phyloP scores from a whole-genome alignment of 2,888 invertebrate genomes.

The Ashinkailepas kermadecensis region DNA sequence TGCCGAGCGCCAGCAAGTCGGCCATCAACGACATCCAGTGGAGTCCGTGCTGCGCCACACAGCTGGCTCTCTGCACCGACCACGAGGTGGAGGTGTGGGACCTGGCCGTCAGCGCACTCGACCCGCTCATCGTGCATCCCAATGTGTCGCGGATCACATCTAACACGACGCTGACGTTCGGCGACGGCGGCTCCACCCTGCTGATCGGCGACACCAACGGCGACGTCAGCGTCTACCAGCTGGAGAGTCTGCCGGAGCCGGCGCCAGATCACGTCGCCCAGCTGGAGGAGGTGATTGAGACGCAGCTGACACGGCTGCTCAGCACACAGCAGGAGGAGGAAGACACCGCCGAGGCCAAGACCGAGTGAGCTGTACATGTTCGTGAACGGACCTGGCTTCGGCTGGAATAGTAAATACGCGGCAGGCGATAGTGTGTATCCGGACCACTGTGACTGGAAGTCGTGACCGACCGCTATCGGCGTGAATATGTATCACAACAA shows the following conservation, averaged over 20 bases:
- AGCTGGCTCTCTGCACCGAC: slow-evolving; percentile 16
- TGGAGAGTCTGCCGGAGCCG: not conserved
- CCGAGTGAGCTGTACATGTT: not conserved
- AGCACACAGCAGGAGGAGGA: slow-evolving; percentile 13
- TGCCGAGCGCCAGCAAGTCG: not conserved
- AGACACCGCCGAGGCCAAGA: not conserved
- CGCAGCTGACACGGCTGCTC: not conserved
- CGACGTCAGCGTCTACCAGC: not conserved
- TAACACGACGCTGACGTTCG: slow-evolving; percentile 17
- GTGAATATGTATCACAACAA: too few species aligned
- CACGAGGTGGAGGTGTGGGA: slow-evolving; percentile 17
- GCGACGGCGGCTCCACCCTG: not conserved
- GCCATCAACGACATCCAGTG: slow-evolving; percentile 21
- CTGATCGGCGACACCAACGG: not conserved
- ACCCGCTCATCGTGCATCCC: slow-evolving; percentile 9
- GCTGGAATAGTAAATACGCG: too few species aligned
- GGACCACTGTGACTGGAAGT: too few species aligned
- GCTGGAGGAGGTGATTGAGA: slow-evolving; percentile 1
- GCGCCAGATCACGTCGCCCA: not conserved
- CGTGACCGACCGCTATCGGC: too few species aligned
- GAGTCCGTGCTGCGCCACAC: not conserved
- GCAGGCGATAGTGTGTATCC: too few species aligned
- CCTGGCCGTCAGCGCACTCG: not conserved
- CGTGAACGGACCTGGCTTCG: too few species aligned
- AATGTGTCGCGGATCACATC: not conserved